Evolutionary conservation across 2,113 vertebrate species (phyloP).

Genomic region (Manacus vitellinus): DNA sequence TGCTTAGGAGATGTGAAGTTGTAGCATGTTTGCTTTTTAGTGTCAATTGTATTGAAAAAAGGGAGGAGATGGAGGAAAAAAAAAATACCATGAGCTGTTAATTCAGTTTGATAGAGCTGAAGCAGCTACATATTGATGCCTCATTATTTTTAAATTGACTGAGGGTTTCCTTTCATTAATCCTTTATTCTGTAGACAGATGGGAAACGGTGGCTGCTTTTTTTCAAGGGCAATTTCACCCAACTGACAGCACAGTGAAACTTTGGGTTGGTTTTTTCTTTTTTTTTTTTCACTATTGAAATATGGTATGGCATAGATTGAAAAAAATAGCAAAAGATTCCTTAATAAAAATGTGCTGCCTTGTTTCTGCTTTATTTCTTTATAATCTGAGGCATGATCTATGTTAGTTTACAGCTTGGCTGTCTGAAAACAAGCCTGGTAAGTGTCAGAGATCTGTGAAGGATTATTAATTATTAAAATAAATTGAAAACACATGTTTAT

Average conservation of each 20-base stretch:
- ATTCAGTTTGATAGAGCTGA: neutral
- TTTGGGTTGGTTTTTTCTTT: neutral
- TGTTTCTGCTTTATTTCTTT: neutral
- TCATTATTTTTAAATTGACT: constrained; percentile 38
- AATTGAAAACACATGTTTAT: neutral
- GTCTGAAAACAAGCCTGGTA: neutral
- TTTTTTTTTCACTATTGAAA: neutral
- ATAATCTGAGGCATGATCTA: neutral
- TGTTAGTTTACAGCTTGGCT: neutral
- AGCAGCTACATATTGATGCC: constrained; percentile 1
- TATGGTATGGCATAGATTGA: neutral
- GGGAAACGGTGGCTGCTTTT: neutral
- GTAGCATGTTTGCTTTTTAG: neutral
- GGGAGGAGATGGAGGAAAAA: neutral
- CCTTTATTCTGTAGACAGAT: neutral
- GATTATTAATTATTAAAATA: neutral
- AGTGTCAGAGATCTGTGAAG: neutral
- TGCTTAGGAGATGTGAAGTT: neutral
- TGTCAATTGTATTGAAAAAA: neutral
- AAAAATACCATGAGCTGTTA: neutral
- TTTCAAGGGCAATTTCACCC: neutral
- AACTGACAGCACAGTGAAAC: neutral
- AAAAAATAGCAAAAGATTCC: neutral
- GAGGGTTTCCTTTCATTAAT: constrained; percentile 32
- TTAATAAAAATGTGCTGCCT: neutral